phyloP scores from a whole-genome alignment of 2,888 invertebrate species.

The Cheilosia soror region DNA sequence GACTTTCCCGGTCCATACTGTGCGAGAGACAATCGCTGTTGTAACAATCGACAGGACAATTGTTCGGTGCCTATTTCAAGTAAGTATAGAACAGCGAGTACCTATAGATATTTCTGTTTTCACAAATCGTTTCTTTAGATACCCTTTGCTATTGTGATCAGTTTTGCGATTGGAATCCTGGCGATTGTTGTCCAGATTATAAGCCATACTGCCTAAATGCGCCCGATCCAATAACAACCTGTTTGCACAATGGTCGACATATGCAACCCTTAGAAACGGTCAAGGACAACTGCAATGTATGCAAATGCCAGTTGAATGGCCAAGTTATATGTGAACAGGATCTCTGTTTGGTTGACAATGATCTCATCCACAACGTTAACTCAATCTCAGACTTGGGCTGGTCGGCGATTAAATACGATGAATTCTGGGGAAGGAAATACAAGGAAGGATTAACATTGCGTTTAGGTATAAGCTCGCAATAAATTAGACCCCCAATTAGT shows the following conservation, averaged over 20 bases:
- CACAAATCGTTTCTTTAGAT: slow-evolving; percentile 83
- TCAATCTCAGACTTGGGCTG: slow-evolving; percentile 87
- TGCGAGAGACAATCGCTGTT: slow-evolving; percentile 85
- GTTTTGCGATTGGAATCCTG: slow-evolving; percentile 91
- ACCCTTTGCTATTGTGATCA: slow-evolving; percentile 97
- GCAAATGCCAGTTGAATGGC: slow-evolving; percentile 85
- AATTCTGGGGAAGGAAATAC: slow-evolving; percentile 93
- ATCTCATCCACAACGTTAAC: slow-evolving; percentile 89
- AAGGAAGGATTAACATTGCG: slow-evolving; percentile 91
- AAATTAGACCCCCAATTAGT: background rate
- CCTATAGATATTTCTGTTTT: background rate
- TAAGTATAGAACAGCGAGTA: slow-evolving; percentile 79
- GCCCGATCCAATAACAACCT: slow-evolving; percentile 78
- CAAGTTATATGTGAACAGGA: slow-evolving; percentile 87
- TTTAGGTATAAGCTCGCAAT: slow-evolving; percentile 86
- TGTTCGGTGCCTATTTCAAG: slow-evolving; percentile 92
- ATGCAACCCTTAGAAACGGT: slow-evolving; percentile 85
- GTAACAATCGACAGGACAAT: slow-evolving; percentile 89
- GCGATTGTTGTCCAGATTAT: slow-evolving; percentile 97
- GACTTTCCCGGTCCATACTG: slow-evolving; percentile 82
- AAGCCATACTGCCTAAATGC: slow-evolving; percentile 88
- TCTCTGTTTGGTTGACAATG: slow-evolving; percentile 90
- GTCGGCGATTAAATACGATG: slow-evolving; percentile 91
- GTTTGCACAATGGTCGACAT: slow-evolving; percentile 85
- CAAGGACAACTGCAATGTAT: slow-evolving; percentile 89